Conservation (phyloP, 2,113 vertebrate genomes). For the Campylomormyrus tamandua region DNA sequence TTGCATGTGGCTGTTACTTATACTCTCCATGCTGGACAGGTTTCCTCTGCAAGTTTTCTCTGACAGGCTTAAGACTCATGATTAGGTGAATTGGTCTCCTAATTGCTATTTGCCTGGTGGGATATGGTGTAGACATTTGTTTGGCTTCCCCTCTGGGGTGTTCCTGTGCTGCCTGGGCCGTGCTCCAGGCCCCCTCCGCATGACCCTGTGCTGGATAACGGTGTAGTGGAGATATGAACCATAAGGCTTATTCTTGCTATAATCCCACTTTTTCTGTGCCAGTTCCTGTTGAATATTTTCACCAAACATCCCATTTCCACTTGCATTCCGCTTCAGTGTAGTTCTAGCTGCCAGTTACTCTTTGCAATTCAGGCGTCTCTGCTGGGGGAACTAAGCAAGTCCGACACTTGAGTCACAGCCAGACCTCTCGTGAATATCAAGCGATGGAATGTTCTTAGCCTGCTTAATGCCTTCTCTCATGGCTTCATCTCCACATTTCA, state of each 20-base stretch:
- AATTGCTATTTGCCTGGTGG: neutral
- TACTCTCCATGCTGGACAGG: neutral
- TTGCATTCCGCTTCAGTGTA: neutral
- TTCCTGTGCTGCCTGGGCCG: neutral
- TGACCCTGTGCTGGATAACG: neutral
- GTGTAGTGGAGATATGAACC: neutral
- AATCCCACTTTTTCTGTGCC: neutral
- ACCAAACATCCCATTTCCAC: neutral
- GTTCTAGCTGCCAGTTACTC: neutral
- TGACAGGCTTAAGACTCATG: neutral
- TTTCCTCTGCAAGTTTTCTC: neutral
- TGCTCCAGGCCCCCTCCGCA: neutral
- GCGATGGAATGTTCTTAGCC: neutral
- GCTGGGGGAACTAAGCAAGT: neutral
- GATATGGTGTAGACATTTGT: neutral
- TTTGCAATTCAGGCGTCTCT: neutral
- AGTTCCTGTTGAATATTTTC: neutral
- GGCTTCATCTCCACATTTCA: conserved; percentile 3
- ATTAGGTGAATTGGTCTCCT: neutral
- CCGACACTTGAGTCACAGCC: neutral
- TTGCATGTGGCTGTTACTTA: neutral
- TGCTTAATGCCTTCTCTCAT: conserved; percentile 3
- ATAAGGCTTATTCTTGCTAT: neutral
- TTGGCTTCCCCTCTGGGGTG: neutral
- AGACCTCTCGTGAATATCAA: neutral